Conservation (phyloP, 2,888 invertebrate species). For the Merodon equestris region DNA sequence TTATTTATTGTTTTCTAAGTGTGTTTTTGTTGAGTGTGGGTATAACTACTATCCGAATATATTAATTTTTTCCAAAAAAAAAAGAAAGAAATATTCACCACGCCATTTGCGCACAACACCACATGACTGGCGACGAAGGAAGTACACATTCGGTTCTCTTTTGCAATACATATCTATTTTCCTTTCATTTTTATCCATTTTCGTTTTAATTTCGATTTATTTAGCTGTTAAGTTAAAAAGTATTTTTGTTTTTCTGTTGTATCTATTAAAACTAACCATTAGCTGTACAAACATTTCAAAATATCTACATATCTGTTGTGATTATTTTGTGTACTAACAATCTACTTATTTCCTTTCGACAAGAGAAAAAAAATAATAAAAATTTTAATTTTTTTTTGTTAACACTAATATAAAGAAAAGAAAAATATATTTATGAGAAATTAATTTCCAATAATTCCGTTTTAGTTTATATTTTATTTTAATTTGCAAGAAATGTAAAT, state of each 20-base stretch:
- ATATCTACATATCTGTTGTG: conserved; percentile 48
- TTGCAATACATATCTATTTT: conserved; percentile 20
- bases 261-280: conserved; percentile 41
- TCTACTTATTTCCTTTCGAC: conserved; percentile 18
- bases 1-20: conserved; percentile 14
- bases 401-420: conserved; percentile 56
- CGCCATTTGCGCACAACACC: conserved; percentile 54
- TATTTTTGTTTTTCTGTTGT: conserved; percentile 30
- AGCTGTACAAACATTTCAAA: conserved; percentile 26
- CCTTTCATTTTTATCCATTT: conserved; percentile 17
- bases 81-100: too few relatives aligned
- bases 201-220: conserved; percentile 19
- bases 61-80: background rate
- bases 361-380: conserved; percentile 25
- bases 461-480: conserved; percentile 27
- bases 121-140: conserved; percentile 49
- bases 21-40: conserved; percentile 43
- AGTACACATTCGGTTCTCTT: background rate
- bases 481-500: conserved; percentile 59
- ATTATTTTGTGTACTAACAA: conserved; percentile 63
- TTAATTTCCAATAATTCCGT: too few relatives aligned
- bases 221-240: conserved; percentile 35
- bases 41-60: background rate
- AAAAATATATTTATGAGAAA: conserved; percentile 46
- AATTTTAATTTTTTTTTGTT: conserved; percentile 52